Conservation (phyloP, 2,888 invertebrate species). For the Sympetrum striolatum region DNA sequence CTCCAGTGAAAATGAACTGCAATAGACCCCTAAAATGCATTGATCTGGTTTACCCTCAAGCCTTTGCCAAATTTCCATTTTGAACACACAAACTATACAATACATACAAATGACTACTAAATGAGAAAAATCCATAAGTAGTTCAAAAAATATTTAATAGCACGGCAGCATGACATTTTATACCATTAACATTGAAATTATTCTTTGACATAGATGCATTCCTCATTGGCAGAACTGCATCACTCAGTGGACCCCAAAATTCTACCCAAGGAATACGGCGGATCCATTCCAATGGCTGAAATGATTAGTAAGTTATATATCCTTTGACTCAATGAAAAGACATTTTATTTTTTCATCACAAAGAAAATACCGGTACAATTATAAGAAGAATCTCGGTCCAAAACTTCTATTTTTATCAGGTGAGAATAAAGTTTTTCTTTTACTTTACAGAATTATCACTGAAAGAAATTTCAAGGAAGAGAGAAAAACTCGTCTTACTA, state of each 20-base stretch:
- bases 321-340: background rate
- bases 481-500: conserved; percentile 68
- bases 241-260: conserved; percentile 68
- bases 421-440: conserved; percentile 7
- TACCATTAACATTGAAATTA: background rate
- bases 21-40: no score
- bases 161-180: background rate
- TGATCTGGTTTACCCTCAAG: no score
- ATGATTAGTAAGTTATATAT: conserved; percentile 71
- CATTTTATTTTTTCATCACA: background rate
- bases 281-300: conserved; percentile 70
- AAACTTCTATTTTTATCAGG: background rate
- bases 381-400: no score
- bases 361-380: background rate
- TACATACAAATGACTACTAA: background rate
- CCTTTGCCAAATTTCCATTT: background rate
- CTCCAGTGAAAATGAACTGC: no score
- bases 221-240: conserved; percentile 66
- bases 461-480: conserved; percentile 68
- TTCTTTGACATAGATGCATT: conserved; percentile 61
- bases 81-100: background rate
- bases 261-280: conserved; percentile 76
- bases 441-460: conserved; percentile 70
- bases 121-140: background rate
- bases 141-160: background rate